These are phyloP conservation scores for Boulengerochromis microlepis DNA, from an alignment of 2,113 vertebrate genomes.

Conservation along the genomic window DNA sequence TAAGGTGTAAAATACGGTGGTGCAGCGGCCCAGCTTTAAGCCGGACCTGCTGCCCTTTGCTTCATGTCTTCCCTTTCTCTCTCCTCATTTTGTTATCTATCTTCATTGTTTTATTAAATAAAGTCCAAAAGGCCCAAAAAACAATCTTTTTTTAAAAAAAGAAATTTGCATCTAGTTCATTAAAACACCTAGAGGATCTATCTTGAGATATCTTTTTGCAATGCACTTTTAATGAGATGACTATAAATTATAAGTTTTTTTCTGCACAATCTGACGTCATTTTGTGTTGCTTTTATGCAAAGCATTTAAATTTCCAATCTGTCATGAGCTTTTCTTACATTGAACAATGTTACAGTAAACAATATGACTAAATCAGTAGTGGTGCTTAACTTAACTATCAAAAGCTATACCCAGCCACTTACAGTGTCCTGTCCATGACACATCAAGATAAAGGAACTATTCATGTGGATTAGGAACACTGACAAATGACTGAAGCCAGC, in stretches of 20 bases:
- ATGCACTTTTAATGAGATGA: neutral
- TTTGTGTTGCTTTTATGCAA: neutral
- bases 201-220: neutral
- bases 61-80: neutral
- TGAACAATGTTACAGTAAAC: neutral
- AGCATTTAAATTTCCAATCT: neutral
- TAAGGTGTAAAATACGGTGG: neutral
- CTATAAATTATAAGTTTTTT: neutral
- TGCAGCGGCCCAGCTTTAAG: neutral
- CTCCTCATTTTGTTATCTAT: neutral
- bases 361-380: neutral
- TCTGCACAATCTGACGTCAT: neutral
- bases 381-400: neutral
- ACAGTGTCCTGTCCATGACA: neutral
- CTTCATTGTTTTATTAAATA: neutral
- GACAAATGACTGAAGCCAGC: neutral
- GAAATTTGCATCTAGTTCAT: neutral
- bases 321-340: neutral
- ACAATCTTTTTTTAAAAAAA: neutral
- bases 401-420: neutral
- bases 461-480: neutral
- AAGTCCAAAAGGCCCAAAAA: neutral
- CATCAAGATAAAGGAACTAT: neutral
- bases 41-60: neutral
- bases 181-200: neutral